Evolutionary conservation across 2,888 invertebrate species (phyloP).

Genomic region (Oithona nana): DNA sequence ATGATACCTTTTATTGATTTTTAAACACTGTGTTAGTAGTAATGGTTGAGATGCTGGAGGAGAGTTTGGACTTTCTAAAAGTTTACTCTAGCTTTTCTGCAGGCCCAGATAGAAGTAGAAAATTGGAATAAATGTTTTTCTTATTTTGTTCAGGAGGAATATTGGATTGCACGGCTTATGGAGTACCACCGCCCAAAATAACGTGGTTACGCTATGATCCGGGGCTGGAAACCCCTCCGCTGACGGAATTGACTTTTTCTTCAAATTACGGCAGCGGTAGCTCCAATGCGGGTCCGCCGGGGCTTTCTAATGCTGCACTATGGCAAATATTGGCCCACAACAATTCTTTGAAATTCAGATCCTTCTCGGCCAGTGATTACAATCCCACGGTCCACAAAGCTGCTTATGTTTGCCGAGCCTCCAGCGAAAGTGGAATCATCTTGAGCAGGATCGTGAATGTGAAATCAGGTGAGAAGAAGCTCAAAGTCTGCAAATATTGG

Average conservation of each 20-base stretch:
- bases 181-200: not conserved
- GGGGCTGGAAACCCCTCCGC: not conserved
- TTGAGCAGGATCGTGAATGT: conserved; percentile 19
- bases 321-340: conserved; percentile 18
- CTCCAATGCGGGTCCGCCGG: not conserved
- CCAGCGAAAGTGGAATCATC: conserved; percentile 18
- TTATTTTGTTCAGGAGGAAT: not conserved
- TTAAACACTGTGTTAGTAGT: no score
- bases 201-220: not conserved
- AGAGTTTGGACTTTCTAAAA: no score
- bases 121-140: not conserved
- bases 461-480: conserved; percentile 19
- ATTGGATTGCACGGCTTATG: conserved; percentile 7
- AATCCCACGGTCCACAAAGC: conserved; percentile 19
- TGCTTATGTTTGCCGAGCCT: conserved; percentile 20
- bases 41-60: no score
- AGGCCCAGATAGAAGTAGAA: not conserved
- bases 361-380: conserved; percentile 19
- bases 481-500: no score
- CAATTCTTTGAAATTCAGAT: conserved; percentile 19
- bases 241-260: not conserved
- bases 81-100: not conserved
- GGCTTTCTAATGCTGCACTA: not conserved
- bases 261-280: not conserved
- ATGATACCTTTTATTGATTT: no score